Conservation (phyloP, 2,113 vertebrate species). For the Acrocephalus arundinaceus region DNA sequence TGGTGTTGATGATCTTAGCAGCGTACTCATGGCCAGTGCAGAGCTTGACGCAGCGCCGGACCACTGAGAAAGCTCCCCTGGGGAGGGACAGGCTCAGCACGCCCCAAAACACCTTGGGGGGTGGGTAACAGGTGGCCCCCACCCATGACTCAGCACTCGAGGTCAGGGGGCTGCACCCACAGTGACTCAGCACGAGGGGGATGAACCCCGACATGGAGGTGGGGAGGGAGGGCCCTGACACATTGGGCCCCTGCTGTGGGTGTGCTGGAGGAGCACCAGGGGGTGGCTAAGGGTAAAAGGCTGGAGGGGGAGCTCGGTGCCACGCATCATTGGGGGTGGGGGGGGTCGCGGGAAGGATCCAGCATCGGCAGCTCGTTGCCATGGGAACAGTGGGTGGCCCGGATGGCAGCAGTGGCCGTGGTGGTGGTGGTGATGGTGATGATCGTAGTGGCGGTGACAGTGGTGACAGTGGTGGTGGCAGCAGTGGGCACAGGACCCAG, state of each 20-base stretch:
- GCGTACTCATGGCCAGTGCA: slow-evolving; percentile 93
- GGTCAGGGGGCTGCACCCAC: background rate
- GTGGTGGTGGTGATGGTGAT: background rate
- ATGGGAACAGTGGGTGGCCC: slow-evolving; percentile 12
- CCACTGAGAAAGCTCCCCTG: slow-evolving; percentile 95
- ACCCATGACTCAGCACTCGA: background rate
- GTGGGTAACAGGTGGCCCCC: background rate
- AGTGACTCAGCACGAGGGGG: background rate
- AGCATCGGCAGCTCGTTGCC: background rate
- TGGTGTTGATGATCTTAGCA: slow-evolving; percentile 98
- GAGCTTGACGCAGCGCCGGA: slow-evolving; percentile 94
- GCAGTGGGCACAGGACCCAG: background rate
- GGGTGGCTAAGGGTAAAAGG: too few species aligned
- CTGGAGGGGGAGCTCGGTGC: background rate
- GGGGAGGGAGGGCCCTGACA: background rate
- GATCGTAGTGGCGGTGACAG: background rate
- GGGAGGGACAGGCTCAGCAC: background rate
- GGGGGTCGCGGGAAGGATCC: background rate
- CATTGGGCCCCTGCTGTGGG: background rate
- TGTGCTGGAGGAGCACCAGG: too few species aligned
- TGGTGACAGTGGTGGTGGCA: background rate
- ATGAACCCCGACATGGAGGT: background rate
- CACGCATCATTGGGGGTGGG: background rate
- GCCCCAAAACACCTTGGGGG: background rate
- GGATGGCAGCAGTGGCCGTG: background rate